Conservation (phyloP, 2,888 invertebrate genomes). For the Chalcis sispes region DNA sequence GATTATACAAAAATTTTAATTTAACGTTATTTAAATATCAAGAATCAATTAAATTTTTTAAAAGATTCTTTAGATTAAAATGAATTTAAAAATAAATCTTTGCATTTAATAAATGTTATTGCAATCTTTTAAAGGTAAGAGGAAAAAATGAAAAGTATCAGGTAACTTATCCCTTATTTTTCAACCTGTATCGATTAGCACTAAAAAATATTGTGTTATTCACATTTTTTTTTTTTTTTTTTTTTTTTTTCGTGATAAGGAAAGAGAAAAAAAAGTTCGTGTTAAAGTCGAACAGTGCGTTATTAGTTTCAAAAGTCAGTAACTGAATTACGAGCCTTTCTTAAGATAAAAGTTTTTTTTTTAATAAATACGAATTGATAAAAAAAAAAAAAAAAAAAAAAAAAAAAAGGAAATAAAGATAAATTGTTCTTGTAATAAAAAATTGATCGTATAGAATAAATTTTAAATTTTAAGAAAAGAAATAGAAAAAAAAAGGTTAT, state of each 20-base stretch:
- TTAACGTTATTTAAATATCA: not conserved
- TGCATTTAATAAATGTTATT: too few species aligned
- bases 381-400: not conserved
- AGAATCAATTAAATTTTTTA: too few species aligned
- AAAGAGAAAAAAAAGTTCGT: conserved; percentile 31
- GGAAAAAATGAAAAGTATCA: conserved; percentile 1
- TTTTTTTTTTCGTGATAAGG: conserved; percentile 9
- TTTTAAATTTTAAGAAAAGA: not conserved
- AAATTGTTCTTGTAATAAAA: not conserved
- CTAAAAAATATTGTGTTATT: conserved; percentile 58
- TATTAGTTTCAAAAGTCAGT: conserved; percentile 32
- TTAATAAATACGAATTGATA: too few species aligned
- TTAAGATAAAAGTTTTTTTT: too few species aligned
- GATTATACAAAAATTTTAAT: not conserved
- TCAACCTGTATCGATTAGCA: conserved; percentile 72
- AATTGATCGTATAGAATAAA: not conserved
- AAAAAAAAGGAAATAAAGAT: not conserved
- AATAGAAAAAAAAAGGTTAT: not conserved
- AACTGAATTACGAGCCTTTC: conserved; percentile 18
- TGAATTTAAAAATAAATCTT: not conserved
- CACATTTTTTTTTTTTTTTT: too few species aligned
- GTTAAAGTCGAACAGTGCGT: conserved; percentile 29
- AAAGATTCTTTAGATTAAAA: too few species aligned
- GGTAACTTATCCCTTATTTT: conserved; percentile 58
- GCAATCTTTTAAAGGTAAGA: not conserved